phyloP scores from a whole-genome alignment of 2,113 vertebrate genomes.

The Phrynosoma blainvillii region DNA sequence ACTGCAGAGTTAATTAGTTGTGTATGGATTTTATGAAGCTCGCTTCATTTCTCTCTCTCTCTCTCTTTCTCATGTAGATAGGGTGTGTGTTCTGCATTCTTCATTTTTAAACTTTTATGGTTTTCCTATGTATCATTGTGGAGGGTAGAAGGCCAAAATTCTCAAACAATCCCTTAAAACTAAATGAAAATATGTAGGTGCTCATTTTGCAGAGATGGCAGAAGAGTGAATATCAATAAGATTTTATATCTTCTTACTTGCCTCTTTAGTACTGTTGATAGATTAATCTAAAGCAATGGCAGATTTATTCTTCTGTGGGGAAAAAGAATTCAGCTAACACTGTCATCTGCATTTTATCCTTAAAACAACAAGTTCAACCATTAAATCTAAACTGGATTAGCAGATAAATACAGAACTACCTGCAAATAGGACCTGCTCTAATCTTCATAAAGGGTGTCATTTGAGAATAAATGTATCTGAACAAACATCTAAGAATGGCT shows the following conservation, averaged over 20 bases:
- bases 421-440: background rate
- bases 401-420: background rate
- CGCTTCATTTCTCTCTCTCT: conserved; percentile 19
- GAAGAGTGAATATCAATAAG: background rate
- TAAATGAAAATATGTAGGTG: background rate
- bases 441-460: no score
- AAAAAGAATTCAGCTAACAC: background rate
- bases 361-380: no score
- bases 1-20: conserved; percentile 34
- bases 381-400: background rate
- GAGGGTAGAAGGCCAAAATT: background rate
- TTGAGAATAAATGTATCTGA: background rate
- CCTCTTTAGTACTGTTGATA: background rate
- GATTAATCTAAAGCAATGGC: background rate
- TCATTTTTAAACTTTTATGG: background rate
- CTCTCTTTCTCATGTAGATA: background rate
- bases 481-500: background rate
- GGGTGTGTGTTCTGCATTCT: conserved; percentile 18
- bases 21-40: conserved; percentile 32
- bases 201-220: background rate
- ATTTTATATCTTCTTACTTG: background rate
- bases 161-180: background rate
- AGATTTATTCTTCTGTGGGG: background rate
- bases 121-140: background rate
- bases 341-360: background rate